Conservation (phyloP, 2,797 vertebrate species). For the Thaleichthys pacificus region DNA sequence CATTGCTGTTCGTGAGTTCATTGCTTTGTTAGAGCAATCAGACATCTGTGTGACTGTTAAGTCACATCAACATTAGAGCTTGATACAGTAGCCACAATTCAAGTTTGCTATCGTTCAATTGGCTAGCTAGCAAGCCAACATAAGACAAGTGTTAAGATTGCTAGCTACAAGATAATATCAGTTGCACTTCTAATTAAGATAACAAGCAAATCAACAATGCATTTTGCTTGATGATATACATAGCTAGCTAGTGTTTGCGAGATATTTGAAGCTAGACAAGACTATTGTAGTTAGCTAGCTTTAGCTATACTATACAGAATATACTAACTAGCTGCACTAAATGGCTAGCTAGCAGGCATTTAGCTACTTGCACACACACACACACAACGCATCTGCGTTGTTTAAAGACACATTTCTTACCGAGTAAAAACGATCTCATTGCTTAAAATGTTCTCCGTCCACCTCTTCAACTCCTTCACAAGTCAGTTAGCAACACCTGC, state of each 20-base stretch:
- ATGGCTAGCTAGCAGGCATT: neutral
- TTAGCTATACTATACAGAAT: neutral
- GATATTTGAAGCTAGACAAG: too few relatives aligned
- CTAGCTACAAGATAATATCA: too few relatives aligned
- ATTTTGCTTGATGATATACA: neutral
- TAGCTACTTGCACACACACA: neutral
- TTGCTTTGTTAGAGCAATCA: neutral
- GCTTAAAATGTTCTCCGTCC: slow-evolving; percentile 19
- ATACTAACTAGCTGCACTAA: neutral
- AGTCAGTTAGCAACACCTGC: slow-evolving; percentile 23
- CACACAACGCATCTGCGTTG: neutral
- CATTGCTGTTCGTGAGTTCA: neutral
- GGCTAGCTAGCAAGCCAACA: neutral
- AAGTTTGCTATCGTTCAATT: neutral
- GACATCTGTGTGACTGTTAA: too few relatives aligned
- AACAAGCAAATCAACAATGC: neutral
- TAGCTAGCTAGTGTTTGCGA: too few relatives aligned
- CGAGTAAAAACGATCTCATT: slow-evolving; percentile 61
- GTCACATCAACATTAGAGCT: neutral
- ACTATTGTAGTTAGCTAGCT: neutral
- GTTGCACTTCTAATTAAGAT: too few relatives aligned
- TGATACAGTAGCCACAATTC: neutral
- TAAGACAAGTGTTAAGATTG: too few relatives aligned
- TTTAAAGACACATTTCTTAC: slow-evolving; percentile 43
- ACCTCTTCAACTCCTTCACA: slow-evolving; percentile 9